These are phyloP conservation scores for Alaudala cheleensis DNA, from an alignment of 2,113 vertebrate genomes.

Conservation along the genomic window DNA sequence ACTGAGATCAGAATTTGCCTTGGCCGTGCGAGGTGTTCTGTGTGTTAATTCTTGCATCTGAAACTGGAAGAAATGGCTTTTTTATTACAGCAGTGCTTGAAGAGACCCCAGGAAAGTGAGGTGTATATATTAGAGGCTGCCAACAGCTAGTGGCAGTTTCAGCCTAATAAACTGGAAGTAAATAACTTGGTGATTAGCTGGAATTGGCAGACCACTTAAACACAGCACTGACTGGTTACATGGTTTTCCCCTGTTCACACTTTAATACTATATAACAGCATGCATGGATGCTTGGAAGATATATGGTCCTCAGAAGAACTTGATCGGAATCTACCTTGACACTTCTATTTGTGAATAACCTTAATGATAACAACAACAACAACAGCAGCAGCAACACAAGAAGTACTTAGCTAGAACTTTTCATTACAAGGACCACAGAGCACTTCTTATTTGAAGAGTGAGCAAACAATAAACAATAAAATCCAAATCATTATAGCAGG, in stretches of 20 bases:
- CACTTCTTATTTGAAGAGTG: background rate
- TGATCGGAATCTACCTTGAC: slow-evolving; percentile 12
- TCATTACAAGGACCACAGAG: background rate
- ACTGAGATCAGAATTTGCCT: slow-evolving; percentile 57
- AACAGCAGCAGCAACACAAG: background rate
- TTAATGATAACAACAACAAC: background rate
- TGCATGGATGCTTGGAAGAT: slow-evolving; percentile 26
- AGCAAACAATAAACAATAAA: background rate
- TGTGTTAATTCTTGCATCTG: slow-evolving; percentile 59
- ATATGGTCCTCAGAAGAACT: background rate
- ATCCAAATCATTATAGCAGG: background rate
- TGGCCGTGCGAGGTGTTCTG: slow-evolving; percentile 13
- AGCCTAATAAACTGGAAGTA: slow-evolving; percentile 82
- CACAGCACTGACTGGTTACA: background rate
- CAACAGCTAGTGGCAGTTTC: slow-evolving; percentile 75
- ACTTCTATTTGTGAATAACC: slow-evolving; percentile 11
- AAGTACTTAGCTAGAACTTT: background rate
- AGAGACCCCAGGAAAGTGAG: slow-evolving; percentile 74
- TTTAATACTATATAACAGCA: slow-evolving; percentile 15
- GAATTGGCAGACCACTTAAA: slow-evolving; percentile 74
- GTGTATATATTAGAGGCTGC: slow-evolving; percentile 75
- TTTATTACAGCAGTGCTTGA: slow-evolving; percentile 67
- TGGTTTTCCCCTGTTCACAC: slow-evolving; percentile 15
- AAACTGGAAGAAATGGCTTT: slow-evolving; percentile 55
- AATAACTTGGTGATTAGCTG: slow-evolving; percentile 68